Conservation (phyloP, 2,888 invertebrate genomes). For the Hypena proboscidalis region DNA sequence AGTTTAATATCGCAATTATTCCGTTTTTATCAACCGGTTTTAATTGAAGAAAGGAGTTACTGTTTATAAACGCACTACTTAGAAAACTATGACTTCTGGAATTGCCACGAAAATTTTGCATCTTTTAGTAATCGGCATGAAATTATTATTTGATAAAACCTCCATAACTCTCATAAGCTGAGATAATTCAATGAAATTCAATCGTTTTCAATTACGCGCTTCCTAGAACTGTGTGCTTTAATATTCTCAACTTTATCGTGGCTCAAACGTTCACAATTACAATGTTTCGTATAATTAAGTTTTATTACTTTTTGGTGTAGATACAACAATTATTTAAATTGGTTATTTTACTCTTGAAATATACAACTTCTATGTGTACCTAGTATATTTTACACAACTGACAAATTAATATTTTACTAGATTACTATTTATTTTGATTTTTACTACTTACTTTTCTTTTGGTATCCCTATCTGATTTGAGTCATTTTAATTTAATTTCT, state of each 20-base stretch:
- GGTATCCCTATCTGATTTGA: too few species aligned
- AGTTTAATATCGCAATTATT: too few species aligned
- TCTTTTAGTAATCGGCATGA: slow-evolving; percentile 21
- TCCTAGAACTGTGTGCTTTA: not conserved
- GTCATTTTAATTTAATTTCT: too few species aligned
- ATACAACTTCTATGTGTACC: too few species aligned
- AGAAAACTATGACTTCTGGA: too few species aligned
- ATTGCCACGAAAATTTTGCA: slow-evolving; percentile 47
- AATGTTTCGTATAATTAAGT: slow-evolving; percentile 7
- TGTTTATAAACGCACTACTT: too few species aligned
- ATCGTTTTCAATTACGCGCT: slow-evolving; percentile 1
- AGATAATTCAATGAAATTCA: slow-evolving; percentile 17
- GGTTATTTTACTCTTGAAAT: too few species aligned
- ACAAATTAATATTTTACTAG: too few species aligned
- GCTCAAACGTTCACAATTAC: slow-evolving; percentile 1
- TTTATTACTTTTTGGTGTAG: slow-evolving; percentile 6
- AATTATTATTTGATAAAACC: slow-evolving; percentile 16
- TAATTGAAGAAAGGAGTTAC: slow-evolving; percentile 62
- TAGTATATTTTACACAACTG: too few species aligned
- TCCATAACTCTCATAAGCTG: slow-evolving; percentile 12
- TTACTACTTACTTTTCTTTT: too few species aligned
- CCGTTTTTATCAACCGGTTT: slow-evolving; percentile 48
- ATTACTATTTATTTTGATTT: too few species aligned
- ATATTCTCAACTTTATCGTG: not conserved
- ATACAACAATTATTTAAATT: slow-evolving; percentile 2